Evolutionary conservation across 2,888 invertebrate species (phyloP).

Genomic region (Drosophila sordidula): DNA sequence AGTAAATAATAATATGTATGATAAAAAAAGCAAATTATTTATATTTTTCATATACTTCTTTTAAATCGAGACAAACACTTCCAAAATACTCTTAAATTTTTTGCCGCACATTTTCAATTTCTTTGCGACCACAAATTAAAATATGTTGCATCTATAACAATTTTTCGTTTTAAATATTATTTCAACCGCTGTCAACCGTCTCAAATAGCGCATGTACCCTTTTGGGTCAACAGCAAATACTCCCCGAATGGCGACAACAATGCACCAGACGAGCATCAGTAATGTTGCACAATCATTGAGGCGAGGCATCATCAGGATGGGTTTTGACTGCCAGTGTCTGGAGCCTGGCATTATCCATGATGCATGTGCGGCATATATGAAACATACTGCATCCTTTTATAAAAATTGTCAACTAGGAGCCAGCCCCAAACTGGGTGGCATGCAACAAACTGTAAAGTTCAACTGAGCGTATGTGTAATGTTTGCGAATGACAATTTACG

Average conservation of each 20-base stretch:
- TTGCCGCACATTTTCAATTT: too few species aligned
- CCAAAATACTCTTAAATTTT: too few species aligned
- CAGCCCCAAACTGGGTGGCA: constrained; percentile 11
- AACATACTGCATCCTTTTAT: constrained; percentile 72
- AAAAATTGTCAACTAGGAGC: constrained; percentile 67
- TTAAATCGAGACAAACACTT: too few species aligned
- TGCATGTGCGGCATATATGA: constrained; percentile 12
- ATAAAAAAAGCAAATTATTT: too few species aligned
- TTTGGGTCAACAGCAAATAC: constrained; percentile 2
- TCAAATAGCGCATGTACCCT: constrained; percentile 9
- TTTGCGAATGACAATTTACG: constrained; percentile 74
- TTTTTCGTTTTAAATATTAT: too few species aligned
- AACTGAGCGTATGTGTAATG: constrained; percentile 77
- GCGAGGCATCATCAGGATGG: constrained; percentile 35
- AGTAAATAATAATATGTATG: too few species aligned
- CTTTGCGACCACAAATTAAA: too few species aligned
- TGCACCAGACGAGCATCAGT: constrained; percentile 42
- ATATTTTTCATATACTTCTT: too few species aligned
- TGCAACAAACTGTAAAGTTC: constrained; percentile 66
- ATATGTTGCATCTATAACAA: too few species aligned
- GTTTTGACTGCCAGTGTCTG: constrained; percentile 9
- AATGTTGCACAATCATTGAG: constrained; percentile 62
- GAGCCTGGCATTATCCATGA: constrained; percentile 15
- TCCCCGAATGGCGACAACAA: constrained; percentile 28
- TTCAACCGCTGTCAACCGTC: too few species aligned